Conservation (phyloP, 2,797 vertebrate genomes). For the Gymnocypris eckloni region DNA sequence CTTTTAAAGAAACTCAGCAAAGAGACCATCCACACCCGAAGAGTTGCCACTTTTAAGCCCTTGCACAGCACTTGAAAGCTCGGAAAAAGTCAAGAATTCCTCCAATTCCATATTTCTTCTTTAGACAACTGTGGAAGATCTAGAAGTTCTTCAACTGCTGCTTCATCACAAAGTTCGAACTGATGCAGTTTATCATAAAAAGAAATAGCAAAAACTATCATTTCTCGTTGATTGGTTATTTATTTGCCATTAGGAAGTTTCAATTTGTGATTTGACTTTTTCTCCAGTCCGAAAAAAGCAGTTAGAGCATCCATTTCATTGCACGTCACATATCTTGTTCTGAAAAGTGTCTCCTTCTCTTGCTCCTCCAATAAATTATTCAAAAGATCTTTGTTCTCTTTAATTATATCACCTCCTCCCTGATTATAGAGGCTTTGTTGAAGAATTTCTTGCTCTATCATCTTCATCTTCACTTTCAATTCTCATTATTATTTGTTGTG, state of each 20-base stretch:
- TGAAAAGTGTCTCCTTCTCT: neutral
- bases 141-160: neutral
- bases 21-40: neutral
- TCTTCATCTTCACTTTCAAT: neutral
- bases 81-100: neutral
- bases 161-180: neutral
- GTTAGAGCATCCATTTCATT: neutral
- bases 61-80: neutral
- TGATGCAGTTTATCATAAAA: neutral
- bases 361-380: neutral
- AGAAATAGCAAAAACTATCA: neutral
- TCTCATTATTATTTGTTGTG: neutral
- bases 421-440: neutral
- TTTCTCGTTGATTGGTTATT: neutral
- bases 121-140: neutral
- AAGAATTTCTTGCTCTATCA: neutral
- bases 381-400: too few relatives aligned
- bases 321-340: neutral
- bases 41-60: too few relatives aligned
- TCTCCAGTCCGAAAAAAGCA: constrained; percentile 2
- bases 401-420: too few relatives aligned
- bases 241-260: too few relatives aligned
- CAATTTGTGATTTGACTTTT: neutral
- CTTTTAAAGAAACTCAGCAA: neutral
- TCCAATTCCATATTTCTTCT: neutral